A percentile compares a stretch with the other conserved stretches of the same genome.
Conservation (phyloP, 2,888 invertebrate genomes). For the Ormyrus rosae region DNA sequence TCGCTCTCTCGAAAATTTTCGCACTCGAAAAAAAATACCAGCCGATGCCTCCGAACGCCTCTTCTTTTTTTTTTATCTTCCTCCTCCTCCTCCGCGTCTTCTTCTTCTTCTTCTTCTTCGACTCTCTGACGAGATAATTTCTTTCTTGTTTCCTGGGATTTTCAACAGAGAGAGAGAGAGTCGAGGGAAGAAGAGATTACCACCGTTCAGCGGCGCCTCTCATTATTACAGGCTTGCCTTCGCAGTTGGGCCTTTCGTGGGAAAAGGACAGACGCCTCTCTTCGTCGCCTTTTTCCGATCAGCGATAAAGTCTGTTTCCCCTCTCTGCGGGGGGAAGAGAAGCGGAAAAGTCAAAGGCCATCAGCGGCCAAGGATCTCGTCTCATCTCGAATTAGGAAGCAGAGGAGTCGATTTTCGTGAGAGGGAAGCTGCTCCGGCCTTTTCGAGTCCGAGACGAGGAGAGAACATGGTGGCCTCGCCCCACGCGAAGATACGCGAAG, state of each 20-base stretch:
- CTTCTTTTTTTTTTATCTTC: neutral
- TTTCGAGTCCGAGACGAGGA: constrained; percentile 52
- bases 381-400: too few species aligned
- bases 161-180: constrained; percentile 55
- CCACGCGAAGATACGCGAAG: constrained; percentile 75
- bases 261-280: constrained; percentile 58
- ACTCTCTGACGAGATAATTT: constrained; percentile 74
- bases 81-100: neutral
- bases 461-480: constrained; percentile 75
- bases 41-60: constrained; percentile 50
- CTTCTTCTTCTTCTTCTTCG: neutral
- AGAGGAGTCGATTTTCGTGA: neutral
- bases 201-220: constrained; percentile 60
- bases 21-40: constrained; percentile 60
- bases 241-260: constrained; percentile 51
- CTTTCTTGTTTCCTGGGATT: constrained; percentile 74
- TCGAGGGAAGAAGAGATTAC: constrained; percentile 59
- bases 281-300: neutral
- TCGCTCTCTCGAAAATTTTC: constrained; percentile 64
- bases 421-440: neutral
- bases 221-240: constrained; percentile 64
- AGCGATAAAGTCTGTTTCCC: too few species aligned
- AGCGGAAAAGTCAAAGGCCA: too few species aligned
- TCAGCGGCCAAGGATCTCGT: too few species aligned
- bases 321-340: too few species aligned